phyloP scores from a whole-genome alignment of 2,888 invertebrate species.

The Cordylochernes scorpioides region DNA sequence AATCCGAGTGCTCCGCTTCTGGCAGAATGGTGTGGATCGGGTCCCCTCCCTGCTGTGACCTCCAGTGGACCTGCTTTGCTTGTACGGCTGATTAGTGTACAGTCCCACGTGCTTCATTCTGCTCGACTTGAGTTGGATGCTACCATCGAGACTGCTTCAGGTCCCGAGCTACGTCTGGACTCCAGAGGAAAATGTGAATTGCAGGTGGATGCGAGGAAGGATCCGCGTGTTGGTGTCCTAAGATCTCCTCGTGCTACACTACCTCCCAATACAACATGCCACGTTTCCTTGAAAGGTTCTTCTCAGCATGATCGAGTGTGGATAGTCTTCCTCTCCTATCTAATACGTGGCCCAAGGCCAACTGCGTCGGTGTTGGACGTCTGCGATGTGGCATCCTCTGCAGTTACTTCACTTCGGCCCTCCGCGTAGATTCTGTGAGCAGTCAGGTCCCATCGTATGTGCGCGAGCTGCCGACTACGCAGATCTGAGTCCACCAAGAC shows the following conservation, averaged over 20 bases:
- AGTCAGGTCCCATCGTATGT: constrained; percentile 16
- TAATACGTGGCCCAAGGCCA: too few relatives aligned
- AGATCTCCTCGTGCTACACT: constrained; percentile 29
- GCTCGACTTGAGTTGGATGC: constrained; percentile 42
- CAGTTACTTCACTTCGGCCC: not conserved
- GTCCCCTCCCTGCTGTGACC: constrained; percentile 48
- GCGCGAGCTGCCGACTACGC: constrained; percentile 15
- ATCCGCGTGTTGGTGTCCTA: constrained; percentile 7
- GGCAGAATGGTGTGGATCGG: constrained; percentile 51
- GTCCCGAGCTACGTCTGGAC: constrained; percentile 13
- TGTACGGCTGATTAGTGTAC: constrained; percentile 50
- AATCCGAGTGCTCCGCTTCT: constrained; percentile 49
- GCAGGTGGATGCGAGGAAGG: constrained; percentile 4
- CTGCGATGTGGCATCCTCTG: too few relatives aligned
- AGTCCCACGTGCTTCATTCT: constrained; percentile 49
- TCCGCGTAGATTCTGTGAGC: constrained; percentile 14
- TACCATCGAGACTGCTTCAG: constrained; percentile 43
- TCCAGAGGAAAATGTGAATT: constrained; percentile 11
- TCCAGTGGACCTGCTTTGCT: constrained; percentile 49
- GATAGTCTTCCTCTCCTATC: too few relatives aligned
- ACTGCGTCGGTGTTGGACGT: too few relatives aligned
- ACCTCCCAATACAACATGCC: constrained; percentile 53
- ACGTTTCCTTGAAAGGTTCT: constrained; percentile 38
- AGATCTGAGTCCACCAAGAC: constrained; percentile 13
- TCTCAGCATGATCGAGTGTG: constrained; percentile 30